These are phyloP conservation scores for Lasioglossum zephyrum DNA, from an alignment of 2,888 invertebrate species.

Conservation along the genomic window DNA sequence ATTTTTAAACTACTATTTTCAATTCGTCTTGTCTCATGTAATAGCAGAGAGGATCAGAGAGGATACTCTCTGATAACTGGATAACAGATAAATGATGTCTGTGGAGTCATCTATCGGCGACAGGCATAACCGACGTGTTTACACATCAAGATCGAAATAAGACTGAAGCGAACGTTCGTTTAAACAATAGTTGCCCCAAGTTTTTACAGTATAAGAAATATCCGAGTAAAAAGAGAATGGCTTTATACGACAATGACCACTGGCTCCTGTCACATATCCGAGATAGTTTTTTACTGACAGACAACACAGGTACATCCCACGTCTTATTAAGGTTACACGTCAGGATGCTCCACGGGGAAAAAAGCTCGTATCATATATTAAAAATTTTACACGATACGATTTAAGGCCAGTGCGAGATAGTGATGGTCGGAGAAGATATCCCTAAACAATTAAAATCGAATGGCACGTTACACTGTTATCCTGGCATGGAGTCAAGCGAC, in stretches of 20 bases:
- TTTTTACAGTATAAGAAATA: slow-evolving; percentile 13
- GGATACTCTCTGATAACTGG: too few species aligned
- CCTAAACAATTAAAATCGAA: slow-evolving; percentile 87
- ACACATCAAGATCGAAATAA: slow-evolving; percentile 5
- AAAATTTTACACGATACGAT: neutral
- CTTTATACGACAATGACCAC: slow-evolving; percentile 96
- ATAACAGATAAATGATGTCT: neutral
- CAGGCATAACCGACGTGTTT: neutral
- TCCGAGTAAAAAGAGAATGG: slow-evolving; percentile 87
- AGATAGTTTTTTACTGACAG: slow-evolving; percentile 97
- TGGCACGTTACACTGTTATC: slow-evolving; percentile 89
- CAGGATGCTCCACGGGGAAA: neutral
- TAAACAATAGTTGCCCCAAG: neutral
- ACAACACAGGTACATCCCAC: slow-evolving; percentile 90
- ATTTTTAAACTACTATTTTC: too few species aligned
- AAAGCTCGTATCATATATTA: neutral
- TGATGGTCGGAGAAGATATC: slow-evolving; percentile 94
- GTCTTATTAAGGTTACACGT: slow-evolving; percentile 45
- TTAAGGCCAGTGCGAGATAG: slow-evolving; percentile 93
- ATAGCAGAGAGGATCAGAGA: too few species aligned
- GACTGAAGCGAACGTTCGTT: neutral
- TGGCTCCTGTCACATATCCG: slow-evolving; percentile 97
- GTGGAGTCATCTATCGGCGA: neutral
- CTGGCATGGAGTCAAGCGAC: slow-evolving; percentile 92
- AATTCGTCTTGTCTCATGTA: neutral